Evolutionary conservation across 2,797 vertebrate genomes (phyloP).

Genomic region (Gallinago nigripennis): DNA sequence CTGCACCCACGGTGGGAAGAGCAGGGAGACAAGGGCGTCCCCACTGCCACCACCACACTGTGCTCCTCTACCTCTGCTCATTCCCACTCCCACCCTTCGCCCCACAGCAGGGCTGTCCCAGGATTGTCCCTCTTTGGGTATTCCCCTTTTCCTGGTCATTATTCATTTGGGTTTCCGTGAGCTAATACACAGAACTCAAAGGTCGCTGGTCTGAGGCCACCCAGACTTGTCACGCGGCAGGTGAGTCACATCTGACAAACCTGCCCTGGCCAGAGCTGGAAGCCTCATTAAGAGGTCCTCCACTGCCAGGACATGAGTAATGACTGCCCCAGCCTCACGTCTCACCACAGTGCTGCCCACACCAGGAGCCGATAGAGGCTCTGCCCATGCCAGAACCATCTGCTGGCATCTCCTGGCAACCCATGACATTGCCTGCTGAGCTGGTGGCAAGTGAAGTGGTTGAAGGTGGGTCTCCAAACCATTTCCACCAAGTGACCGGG

Average conservation of each 20-base stretch:
- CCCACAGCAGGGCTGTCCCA: fast-evolving
- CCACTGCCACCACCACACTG: fast-evolving
- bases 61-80: background rate
- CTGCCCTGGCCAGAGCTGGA: background rate
- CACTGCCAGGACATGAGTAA: fast-evolving
- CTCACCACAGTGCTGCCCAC: fast-evolving
- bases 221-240: background rate
- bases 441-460: background rate
- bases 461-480: too few species aligned
- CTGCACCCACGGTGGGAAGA: background rate
- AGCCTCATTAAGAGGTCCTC: background rate
- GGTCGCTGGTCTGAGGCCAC: background rate
- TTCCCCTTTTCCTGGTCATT: background rate
- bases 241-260: constrained; percentile 17
- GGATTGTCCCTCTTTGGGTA: background rate
- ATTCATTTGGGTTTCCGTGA: background rate
- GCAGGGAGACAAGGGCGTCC: fast-evolving
- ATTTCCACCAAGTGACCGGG: background rate
- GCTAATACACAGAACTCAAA: background rate
- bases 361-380: background rate
- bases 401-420: background rate
- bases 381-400: fast-evolving
- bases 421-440: fast-evolving
- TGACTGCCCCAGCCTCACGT: background rate
- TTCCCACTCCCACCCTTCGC: background rate